Evolutionary conservation across 1,140 invertebrate genomes (phyloP).

Genomic region (Caligus rogercresseyi): DNA sequence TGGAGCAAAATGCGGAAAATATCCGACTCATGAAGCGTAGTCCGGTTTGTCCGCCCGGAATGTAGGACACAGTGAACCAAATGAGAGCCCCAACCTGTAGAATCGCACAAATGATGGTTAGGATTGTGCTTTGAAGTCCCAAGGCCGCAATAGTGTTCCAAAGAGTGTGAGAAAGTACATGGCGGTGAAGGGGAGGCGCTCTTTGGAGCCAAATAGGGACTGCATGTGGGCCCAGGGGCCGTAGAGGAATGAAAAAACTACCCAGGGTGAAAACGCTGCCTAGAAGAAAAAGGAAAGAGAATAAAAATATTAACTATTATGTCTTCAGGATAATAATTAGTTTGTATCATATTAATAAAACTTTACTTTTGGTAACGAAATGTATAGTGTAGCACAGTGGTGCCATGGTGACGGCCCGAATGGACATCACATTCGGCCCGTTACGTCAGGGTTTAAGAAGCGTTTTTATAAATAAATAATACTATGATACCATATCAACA

Average conservation of each 20-base stretch:
- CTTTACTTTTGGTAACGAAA: too few relatives aligned
- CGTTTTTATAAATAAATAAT: too few relatives aligned
- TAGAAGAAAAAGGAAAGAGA: too few relatives aligned
- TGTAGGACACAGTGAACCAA: conserved; percentile 72
- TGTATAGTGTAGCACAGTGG: too few relatives aligned
- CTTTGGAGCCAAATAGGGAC: conserved; percentile 55
- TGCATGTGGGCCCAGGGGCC: conserved; percentile 75
- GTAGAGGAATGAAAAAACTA: conserved; percentile 80
- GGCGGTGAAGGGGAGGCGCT: conserved; percentile 56
- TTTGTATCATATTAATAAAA: too few relatives aligned
- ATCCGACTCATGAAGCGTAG: conserved; percentile 74
- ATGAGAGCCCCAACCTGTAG: conserved; percentile 65
- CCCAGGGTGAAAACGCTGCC: conserved; percentile 72
- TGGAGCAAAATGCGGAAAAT: conserved; percentile 41
- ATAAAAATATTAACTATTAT: too few relatives aligned
- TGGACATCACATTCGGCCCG: too few relatives aligned
- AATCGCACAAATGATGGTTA: conserved; percentile 69
- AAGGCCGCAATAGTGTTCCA: conserved; percentile 74
- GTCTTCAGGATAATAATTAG: too few relatives aligned
- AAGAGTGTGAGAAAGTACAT: conserved; percentile 62
- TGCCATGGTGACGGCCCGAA: too few relatives aligned
- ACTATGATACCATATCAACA: too few relatives aligned
- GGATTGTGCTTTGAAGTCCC: conserved; percentile 61
- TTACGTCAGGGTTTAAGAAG: too few relatives aligned
- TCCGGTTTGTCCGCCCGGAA: conserved; percentile 76